Evolutionary conservation across 2,797 vertebrate species (phyloP), one percentile per base, ranked within the genome.

Genomic region (Sparidentex hasta): DNA sequence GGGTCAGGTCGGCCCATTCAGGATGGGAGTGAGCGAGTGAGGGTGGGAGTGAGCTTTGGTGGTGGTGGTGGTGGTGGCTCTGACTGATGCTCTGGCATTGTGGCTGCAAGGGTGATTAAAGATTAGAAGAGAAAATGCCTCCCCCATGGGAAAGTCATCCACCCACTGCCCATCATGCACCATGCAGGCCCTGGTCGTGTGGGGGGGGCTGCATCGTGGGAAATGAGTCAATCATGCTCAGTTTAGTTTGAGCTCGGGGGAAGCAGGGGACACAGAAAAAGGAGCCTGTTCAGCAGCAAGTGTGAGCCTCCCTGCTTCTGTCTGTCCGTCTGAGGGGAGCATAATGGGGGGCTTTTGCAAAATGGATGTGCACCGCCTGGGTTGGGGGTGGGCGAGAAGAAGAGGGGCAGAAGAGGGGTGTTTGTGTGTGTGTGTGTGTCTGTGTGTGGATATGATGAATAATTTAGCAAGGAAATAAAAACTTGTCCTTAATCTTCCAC

Each of bases 111-210:
- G 85, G 78, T 87, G 87, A 92, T 93, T 94, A 89, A 81, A 90
- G 90, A 93, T 92, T 86, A 90, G 75, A 82, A 80, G 79, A 82
- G 85, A 86, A 83, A 91, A 87, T 83, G 80, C 25, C 3, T 3
- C 89, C 89, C 76, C 88, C 90, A 90, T 93, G 94, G 92, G 92
- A 95, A 94, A 93, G 91, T 87, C 90, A 86, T 80, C 92, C 88
- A 86, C 89, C 87, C 87, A 83, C 82, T 82, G 80, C 87, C 90
- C 87, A 84, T 85, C 90, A 90, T 23, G 65, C 73, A 79, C 55
- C 47, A n/a, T 65, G 79, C 68, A 12, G 9, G 41, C 11, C 41
- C 29, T 2, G 25, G 25, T 25, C 25, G 29, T n/a, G n/a, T n/a
- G 29, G 78, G 29, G 29, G 78, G 27, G 71, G 73, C 20, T 41